Percentiles rank a stretch among this genome's conserved stretches.
These are phyloP conservation scores for Danio choprae DNA, from an alignment of 2,797 vertebrate species.

Conservation along the genomic window DNA sequence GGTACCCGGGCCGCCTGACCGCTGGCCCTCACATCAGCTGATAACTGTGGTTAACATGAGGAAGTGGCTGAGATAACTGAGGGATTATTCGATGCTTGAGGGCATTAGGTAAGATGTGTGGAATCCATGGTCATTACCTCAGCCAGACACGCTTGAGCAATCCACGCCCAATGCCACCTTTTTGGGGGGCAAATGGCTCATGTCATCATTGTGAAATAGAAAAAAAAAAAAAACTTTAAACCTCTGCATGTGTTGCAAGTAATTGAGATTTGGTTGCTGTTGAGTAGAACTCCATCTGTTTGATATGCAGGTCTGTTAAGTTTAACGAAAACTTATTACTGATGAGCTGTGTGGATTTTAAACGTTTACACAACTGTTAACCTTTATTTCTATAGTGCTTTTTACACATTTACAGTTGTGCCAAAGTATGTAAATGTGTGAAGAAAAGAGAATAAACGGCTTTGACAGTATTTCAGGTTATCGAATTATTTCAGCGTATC, in stretches of 20 bases:
- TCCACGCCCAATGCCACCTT: constrained; percentile 63
- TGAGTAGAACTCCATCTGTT: constrained; percentile 13
- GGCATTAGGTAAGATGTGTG: constrained; percentile 73
- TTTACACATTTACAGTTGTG: no score
- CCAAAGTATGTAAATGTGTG: no score
- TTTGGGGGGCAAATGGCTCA: constrained; percentile 67
- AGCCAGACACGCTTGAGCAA: constrained; percentile 58
- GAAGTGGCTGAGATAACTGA: constrained; percentile 75
- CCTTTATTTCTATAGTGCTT: no score
- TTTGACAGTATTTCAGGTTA: no score
- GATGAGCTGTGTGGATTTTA: no score
- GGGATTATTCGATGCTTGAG: constrained; percentile 67
- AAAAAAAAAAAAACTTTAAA: constrained; percentile 49
- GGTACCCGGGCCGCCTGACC: constrained; percentile 54
- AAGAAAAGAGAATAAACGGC: no score
- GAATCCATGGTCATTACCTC: constrained; percentile 77
- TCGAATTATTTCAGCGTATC: no score
- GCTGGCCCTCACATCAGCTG: constrained; percentile 71
- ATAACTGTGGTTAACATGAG: constrained; percentile 75
- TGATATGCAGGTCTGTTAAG: no score
- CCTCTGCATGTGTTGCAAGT: constrained; percentile 39
- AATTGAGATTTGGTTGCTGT: constrained; percentile 49
- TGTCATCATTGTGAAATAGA: constrained; percentile 57
- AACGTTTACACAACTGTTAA: no score
- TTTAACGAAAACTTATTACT: no score